Base-by-base conservation (phyloP, 37 sponge, comb jelly and placozoan species). In the Spongilla lacustris region DNA sequence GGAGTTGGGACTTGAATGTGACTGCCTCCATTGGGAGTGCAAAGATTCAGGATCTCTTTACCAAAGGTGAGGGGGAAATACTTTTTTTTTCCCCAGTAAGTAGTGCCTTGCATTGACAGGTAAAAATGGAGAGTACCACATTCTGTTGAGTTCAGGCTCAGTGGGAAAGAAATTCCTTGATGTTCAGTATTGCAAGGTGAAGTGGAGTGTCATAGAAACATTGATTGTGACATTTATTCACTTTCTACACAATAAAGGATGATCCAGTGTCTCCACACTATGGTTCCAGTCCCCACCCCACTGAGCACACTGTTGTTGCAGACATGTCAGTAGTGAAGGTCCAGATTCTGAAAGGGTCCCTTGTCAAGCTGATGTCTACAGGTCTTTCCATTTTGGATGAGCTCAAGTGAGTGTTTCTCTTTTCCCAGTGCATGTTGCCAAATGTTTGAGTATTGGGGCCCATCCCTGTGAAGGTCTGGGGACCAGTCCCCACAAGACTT, bases 261-360 rank as follows among this genome's bases (percentile, higher is more conserved):
- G 90, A 93, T 41, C 41, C 32, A 2, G 0, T 31, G 24, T 77
- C 77, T 66, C 93, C 93, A 30, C 76, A 85, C 50, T 89, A 83
- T 66, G 2, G 19, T 5, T 75, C 82, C 48, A n/a, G 34, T 48
- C 77, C 77, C 32, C 50, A 72, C n/a, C 74, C 83, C 36, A 86
- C 81, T 32, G 48, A 73, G 70, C 91, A 89, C 22, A 35, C 31
- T 13, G 70, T 93, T 68, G 71, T 36, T 79, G 83, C 84, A 0
- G 23, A 67, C 5, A 14, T 93, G 79, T 70, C 90, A 0, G 31
- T 67, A 21, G 41, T 93, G 21, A 66, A 26, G 21, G 36, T 93
- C 30, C 70, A 82, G 27, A 67, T 93, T 22, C 31, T 50, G 25
- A 22, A 50, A 23, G 86, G 89, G 26, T 81, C 89, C 12, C 74